phyloP scores from a whole-genome alignment of 1,140 invertebrate genomes.

The Melipona quadrifasciata region DNA sequence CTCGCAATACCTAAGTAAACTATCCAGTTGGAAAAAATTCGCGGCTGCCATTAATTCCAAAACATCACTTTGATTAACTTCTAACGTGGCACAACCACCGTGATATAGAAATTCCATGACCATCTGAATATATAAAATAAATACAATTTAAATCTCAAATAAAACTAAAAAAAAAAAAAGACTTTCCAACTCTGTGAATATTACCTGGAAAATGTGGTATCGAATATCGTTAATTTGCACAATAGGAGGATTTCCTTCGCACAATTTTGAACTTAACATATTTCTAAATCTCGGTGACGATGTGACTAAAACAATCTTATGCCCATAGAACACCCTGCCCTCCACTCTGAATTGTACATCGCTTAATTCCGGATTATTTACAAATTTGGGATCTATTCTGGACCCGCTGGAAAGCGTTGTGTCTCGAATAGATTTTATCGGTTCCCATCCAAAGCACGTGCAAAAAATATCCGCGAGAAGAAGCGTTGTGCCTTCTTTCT shows the following conservation, averaged over 20 bases:
- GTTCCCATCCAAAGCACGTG: slow-evolving; percentile 93
- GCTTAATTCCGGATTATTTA: slow-evolving; percentile 95
- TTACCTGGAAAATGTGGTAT: slow-evolving; percentile 94
- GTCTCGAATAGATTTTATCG: slow-evolving; percentile 90
- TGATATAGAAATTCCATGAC: slow-evolving; percentile 97
- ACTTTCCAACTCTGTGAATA: not conserved
- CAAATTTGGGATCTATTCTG: slow-evolving; percentile 94
- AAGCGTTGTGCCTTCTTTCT: slow-evolving; percentile 94
- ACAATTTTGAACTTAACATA: slow-evolving; percentile 91
- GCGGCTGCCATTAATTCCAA: slow-evolving; percentile 95
- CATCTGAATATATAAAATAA: slow-evolving; percentile 84
- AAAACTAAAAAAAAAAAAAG: too few relatives aligned
- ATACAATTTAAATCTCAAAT: not conserved
- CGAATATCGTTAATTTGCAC: slow-evolving; percentile 96
- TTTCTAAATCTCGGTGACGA: slow-evolving; percentile 92
- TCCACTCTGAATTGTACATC: slow-evolving; percentile 96
- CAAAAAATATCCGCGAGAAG: slow-evolving; percentile 94
- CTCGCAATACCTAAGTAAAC: slow-evolving; percentile 92
- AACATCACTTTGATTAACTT: slow-evolving; percentile 90
- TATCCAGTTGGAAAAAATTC: slow-evolving; percentile 95
- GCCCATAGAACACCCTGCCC: slow-evolving; percentile 95
- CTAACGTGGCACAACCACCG: slow-evolving; percentile 89
- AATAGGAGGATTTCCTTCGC: slow-evolving; percentile 89
- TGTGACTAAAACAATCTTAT: slow-evolving; percentile 95
- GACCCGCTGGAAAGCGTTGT: slow-evolving; percentile 87